Evolutionary conservation across 1,140 invertebrate genomes (phyloP), one percentile per base, ranked within the genome.

Genomic region (Drosophila dunni): DNA sequence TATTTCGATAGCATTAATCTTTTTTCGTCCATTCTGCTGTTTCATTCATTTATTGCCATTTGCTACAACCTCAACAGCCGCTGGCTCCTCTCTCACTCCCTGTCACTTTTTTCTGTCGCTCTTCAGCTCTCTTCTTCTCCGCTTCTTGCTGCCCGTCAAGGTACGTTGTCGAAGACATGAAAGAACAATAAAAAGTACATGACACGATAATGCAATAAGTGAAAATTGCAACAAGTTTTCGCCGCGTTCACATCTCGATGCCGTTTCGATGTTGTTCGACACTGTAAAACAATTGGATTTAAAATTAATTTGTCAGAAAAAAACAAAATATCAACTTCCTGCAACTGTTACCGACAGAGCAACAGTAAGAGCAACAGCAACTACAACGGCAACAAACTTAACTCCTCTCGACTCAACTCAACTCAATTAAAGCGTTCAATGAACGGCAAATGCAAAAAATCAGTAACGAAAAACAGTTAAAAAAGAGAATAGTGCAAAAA

Each of bases 201-300:
- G 64, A 77, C 79, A 83, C 64, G 83, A 88, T 89, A 88, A 88
- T 89, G 83, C 84, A 83, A 89, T 88, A 83, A 89, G 86, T 61
- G 77, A 79, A 88, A 89, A 88, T 89, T 88, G 80, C 83, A 88
- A 89, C 83, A 88, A 88, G 84, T 88, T 89, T 79, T 57, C 68
- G 72, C 45, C 44, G 74, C 20, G 24, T 29, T 29, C 24, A 60
- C 40, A 11, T 24, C 44, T 48, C 40, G 66, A 34, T 17, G 63
- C 62, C 11, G 38, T n/a, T 40, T 40, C 38, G 42, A 33, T 10
- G 45, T 57, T 46, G 60, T 53, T 69, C 64, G 40, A 73, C 44
- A 67, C 45, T 78, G 65, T 70, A 79, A 81, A 79, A 88, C 83
- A 88, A 89, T 88, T 88, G 67, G 65, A 89, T 75, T 89, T 80